Base-by-base conservation (phyloP, 1,140 invertebrate species). In the Euborellia annulipes region DNA sequence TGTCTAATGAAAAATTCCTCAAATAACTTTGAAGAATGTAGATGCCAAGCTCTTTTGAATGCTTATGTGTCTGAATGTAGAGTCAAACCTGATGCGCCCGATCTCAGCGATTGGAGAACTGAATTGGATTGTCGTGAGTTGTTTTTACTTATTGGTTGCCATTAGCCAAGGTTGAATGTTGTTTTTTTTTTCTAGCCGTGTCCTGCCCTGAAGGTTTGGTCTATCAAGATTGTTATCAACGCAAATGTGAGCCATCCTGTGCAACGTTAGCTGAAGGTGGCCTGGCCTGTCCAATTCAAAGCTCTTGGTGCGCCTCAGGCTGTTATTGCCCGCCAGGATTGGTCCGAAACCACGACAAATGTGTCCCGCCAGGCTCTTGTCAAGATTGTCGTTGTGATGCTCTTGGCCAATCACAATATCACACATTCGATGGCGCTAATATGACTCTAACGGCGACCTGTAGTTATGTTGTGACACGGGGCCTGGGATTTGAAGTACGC, bases 321-420 rank as follows among this genome's bases (percentile, higher is more conserved):
- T 89, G 85, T 60, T 88, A 84, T 60, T 88, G 85, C 56, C 82
- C 84, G 1, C 74, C 80, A 36, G 84, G 83, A 37, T 70, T 71
- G 17, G 76, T 88, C 0, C 65, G 79, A 1, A 73, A 77, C 53
- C 77, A 71, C 6, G 70, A 82, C 6, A 59, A 63, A 3, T 88
- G 85, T 53, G 67, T 88, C 1, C 65, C 70, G 38, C 77, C 82
- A 0, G 63, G 69, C 0, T 73, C 78, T 22, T 89, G 85, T 54
- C 66, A 75, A 43, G 80, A 89, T 58, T 87, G 85, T 71, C 61
- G 73, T 69, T 55, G 14, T 9, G 1, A 22, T 30, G 11, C 34
- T 13, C 36, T 27, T 27, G 23, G 23, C 11, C 23, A 27, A 4
- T 27, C 23, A 11, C 23, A 27, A 27, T 27, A 27, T 11, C 23